Base-by-base conservation (phyloP, 2,797 vertebrate species). In the Ptychobarbus kaznakovi region DNA sequence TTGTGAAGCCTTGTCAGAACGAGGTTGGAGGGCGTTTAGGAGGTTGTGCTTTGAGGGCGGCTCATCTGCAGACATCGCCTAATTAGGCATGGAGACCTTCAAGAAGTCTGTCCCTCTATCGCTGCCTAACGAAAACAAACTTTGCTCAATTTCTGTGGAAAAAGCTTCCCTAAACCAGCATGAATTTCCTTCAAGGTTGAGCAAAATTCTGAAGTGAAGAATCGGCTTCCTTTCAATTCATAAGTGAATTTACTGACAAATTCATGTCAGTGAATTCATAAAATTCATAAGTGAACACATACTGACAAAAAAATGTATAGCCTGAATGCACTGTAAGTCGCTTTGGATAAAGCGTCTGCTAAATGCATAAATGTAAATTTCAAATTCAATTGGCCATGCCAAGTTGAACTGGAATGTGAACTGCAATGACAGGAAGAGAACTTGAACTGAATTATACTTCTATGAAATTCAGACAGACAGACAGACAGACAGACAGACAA, bases 21-120 rank as follows among this genome's bases (percentile, higher is more conserved):
- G 56, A 86, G 78, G 86, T 86, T 82, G 84, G 63, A 82, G 89
- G 85, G 70, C 70, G 56, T 80, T 90, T 84, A 72, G 81, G 80
- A 87, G 80, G 82, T 87, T 70, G 66, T 83, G 75, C 49, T 75
- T 42, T 73, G 69, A 83, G 80, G 68, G 84, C 82, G 42, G n/a
- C 83, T 84, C 81, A 65, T 86, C 85, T 86, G 81, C 83, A 82
- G 77, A 87, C 75, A 83, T 90, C 74, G 32, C 75, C 89, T 86
- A 90, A 88, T 90, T 90, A 90, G 86, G 78, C 49, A n/a, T 44
- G 28, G 53, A 86, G 74, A 87, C 77, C 68, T 85, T 85, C 56
- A 63, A 66, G 56, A 66, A 4, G 53, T n/a, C 84, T 80, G 40
- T 38, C 51, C 40, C 66, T 72, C 38, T 61, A 12, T 69, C 53